Evolutionary conservation across 2,888 invertebrate genomes (phyloP), one percentile per base, ranked within the genome.

Genomic region (Cheilosia variabilis): DNA sequence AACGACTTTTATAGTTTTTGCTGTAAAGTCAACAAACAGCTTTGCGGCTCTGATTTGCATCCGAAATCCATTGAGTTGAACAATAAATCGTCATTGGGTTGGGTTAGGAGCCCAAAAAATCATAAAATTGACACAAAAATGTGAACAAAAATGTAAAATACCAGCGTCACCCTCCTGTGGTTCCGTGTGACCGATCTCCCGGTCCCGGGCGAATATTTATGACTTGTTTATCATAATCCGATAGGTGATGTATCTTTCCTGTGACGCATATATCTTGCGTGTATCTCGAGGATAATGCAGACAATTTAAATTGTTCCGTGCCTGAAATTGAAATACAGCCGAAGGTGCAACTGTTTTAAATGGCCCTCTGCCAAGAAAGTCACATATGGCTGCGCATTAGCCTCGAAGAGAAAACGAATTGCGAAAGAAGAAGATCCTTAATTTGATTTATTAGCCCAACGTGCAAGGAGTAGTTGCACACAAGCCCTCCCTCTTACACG

Each of bases 371-470:
- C 17, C 24, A 17, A 45, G 37, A 75, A 47, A 57, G 50, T 62
- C 84, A 71, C 79, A 76, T 76, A 80, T 80, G 76, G 60, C 76
- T 55, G 24, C 24, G 50, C 31, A 53, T 24, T 57, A 63, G 41
- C 22, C 22, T n/a, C 31, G 45, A 62, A 78, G 13, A 37, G 13
- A 37, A 37, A 37, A 37, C 13, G 37, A 80, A 60, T 58, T 57
- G 17, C 57, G 53, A 76, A 65, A 34, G 43, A 58, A 45, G 65
- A 71, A 58, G 81, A 77, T 86, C 66, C 72, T 86, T 86, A 72
- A 86, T 76, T 71, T 86, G 86, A 86, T 86, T 86, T 86, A 86
- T 86, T 81, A 81, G 81, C 13, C 27, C 81, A 63, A 76, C 84
- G 84, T 86, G 84, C 55, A 41, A 34, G 58, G n/a, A 65, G 24